Base-by-base conservation (phyloP, 2,113 vertebrate genomes). In the Chroicocephalus ridibundus region DNA sequence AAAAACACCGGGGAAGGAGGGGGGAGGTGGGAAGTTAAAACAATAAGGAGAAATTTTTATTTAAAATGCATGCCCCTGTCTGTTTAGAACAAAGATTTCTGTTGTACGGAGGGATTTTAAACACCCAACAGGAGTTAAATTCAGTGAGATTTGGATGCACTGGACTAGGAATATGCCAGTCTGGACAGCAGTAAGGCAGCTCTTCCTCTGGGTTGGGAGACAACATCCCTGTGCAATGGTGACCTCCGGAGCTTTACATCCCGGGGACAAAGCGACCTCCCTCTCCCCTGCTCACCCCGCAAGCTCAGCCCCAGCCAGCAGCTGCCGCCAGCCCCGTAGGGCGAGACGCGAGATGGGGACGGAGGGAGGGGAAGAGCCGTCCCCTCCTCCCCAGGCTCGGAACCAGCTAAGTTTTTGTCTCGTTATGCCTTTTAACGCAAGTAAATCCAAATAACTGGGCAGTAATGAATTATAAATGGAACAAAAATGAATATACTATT, bases 381-480 rank as follows among this genome's bases (percentile, higher is more conserved):
- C 65, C 65, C 16, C 80, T 81, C 62, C 85, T 96, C 90, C 82
- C 79, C 4, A 3, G 55, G 38, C 94, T 92, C 13, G 4, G 66
- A 94, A 86, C 91, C 58, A 86, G 91, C 71, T 80, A 95, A 91
- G 84, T 95, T 97, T 97, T 96, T 93, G 97, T 94, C 96, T 97
- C 9, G 79, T 97, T 97, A 94, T 74, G 87, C 89, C 89, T 96
- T 96, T 96, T 96, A 97, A 91, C 82, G 3, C 79, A 85, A 96
- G 96, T 93, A 97, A 97, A 96, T 96, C 97, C 94, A 96, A 97
- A 96, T 97, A 96, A 96, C 95, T 88, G 95, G 86, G 90, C 89
- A 96, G 94, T 96, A 97, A 97, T 96, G 96, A 97, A 97, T 96
- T 96, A 97, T 97, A 97, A 97, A 97, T 95, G 95, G 94, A 93